phyloP scores from a whole-genome alignment of 23 tunicate genomes.

The Botrylloides violaceus region DNA sequence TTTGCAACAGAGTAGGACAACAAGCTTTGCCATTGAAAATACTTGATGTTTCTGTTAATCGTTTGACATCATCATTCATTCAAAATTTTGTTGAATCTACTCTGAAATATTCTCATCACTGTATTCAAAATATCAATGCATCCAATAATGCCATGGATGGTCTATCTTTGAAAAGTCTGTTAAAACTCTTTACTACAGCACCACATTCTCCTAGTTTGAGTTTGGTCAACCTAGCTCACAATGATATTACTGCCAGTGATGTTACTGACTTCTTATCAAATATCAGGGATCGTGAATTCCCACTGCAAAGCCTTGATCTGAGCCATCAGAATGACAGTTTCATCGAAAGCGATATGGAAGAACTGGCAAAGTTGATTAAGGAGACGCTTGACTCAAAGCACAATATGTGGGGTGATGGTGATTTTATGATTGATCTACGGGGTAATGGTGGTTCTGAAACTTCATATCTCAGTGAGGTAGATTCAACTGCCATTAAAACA shows the following conservation, averaged over 20 bases:
- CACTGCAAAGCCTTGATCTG: conserved; percentile 30
- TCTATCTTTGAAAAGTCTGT: conserved; percentile 19
- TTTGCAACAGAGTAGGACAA: conserved; percentile 12
- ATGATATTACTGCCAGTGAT: conserved; percentile 11
- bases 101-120: conserved; percentile 9
- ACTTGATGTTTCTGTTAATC: conserved; percentile 52
- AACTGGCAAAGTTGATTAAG: conserved; percentile 8
- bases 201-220: conserved; percentile 17
- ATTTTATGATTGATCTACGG: conserved; percentile 26
- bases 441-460: conserved; percentile 49
- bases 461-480: conserved; percentile 5
- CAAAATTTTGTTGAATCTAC: not conserved
- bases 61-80: conserved; percentile 24
- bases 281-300: not conserved
- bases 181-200: conserved; percentile 15
- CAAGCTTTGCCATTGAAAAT: conserved; percentile 2
- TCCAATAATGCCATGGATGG: conserved; percentile 45
- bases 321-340: conserved; percentile 50
- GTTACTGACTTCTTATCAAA: not conserved
- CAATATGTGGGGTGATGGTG: not conserved
- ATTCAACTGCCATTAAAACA: conserved; percentile 57
- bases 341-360: conserved; percentile 47
- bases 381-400: not conserved
- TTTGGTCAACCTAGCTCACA: conserved; percentile 26
- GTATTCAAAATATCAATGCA: conserved; percentile 26